A percentile compares a stretch with the other conserved stretches of the same genome.
phyloP scores from a whole-genome alignment of 1,140 invertebrate species.

The Anastrepha ludens region DNA sequence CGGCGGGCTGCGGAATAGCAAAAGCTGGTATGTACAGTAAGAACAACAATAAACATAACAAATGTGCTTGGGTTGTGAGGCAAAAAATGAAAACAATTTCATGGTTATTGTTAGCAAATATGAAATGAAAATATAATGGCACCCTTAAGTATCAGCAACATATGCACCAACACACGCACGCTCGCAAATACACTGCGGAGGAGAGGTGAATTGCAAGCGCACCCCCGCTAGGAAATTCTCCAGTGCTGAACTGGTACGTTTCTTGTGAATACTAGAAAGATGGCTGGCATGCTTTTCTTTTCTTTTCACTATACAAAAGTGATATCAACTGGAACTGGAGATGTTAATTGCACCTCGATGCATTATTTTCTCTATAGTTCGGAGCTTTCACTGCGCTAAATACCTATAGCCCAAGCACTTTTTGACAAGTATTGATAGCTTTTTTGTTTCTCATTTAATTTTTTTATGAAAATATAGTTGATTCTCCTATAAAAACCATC shows the following conservation, averaged over 20 bases:
- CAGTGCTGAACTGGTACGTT: background rate
- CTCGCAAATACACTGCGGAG: background rate
- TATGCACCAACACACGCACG: conserved; percentile 54
- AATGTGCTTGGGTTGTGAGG: background rate
- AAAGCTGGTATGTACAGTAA: background rate
- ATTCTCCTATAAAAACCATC: no score
- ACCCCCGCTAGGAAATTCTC: background rate
- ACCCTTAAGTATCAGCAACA: conserved; percentile 57
- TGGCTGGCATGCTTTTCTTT: no score
- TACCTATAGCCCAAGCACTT: no score
- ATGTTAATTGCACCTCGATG: no score
- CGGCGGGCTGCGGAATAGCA: background rate
- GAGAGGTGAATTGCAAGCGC: background rate
- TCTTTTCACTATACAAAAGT: no score
- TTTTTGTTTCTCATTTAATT: no score
- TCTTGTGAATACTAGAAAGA: no score
- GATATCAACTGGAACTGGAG: no score
- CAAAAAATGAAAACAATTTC: conserved; percentile 68
- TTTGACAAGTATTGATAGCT: no score
- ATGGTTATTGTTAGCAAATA: conserved; percentile 73
- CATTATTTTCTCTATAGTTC: no score
- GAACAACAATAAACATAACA: conserved; percentile 34
- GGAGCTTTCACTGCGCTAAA: no score
- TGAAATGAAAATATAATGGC: conserved; percentile 73
- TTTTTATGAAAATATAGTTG: no score